These are phyloP conservation scores for Eciton burchellii DNA, from an alignment of 1,140 invertebrate species.

Conservation along the genomic window DNA sequence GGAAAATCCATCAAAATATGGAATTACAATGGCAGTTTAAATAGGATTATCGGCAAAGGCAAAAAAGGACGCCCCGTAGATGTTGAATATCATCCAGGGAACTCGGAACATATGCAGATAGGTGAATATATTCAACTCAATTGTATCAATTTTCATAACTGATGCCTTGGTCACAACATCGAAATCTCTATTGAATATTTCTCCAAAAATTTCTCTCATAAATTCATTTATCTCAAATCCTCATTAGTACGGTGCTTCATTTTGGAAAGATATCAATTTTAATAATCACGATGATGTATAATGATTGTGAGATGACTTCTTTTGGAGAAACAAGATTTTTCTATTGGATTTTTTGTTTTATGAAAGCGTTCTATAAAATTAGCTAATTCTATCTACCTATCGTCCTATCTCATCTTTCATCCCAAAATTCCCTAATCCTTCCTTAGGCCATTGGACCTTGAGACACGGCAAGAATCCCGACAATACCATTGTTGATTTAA, in stretches of 20 bases:
- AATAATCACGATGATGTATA: too few species aligned
- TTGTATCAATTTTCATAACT: constrained; percentile 7
- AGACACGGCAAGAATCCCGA: constrained; percentile 56
- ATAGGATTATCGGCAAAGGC: constrained; percentile 38
- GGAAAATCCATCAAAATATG: constrained; percentile 58
- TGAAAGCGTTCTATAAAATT: background rate
- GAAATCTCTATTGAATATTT: too few species aligned
- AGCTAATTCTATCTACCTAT: background rate
- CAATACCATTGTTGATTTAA: constrained; percentile 38
- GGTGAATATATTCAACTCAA: constrained; percentile 22
- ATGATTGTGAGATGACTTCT: too few species aligned
- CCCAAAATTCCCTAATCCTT: background rate
- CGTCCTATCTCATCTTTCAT: background rate
- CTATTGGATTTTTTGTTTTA: too few species aligned
- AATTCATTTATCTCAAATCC: too few species aligned
- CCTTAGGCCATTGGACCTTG: constrained; percentile 72
- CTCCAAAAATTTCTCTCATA: too few species aligned
- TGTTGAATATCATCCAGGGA: constrained; percentile 51
- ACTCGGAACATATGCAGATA: background rate
- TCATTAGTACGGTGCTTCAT: too few species aligned
- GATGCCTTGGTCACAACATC: too few species aligned
- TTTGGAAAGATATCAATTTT: too few species aligned
- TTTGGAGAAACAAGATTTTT: too few species aligned
- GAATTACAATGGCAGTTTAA: background rate
- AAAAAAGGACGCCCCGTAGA: constrained; percentile 20